Evolutionary conservation across 2,888 invertebrate genomes (phyloP).

Genomic region (Suillia variegata): DNA sequence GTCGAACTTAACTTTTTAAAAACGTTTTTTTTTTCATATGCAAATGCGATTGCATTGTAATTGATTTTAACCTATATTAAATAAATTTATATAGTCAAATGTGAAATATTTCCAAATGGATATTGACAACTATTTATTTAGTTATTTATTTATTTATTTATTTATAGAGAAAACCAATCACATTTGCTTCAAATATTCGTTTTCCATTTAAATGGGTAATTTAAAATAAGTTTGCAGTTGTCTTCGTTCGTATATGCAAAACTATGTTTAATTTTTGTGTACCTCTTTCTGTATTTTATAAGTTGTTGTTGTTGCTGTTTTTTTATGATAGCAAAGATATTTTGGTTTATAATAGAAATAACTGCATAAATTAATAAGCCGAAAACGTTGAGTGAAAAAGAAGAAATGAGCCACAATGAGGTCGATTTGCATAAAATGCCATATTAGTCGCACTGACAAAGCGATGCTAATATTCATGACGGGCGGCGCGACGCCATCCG

Average conservation of each 20-base stretch:
- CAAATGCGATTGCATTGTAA: no score
- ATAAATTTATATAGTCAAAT: no score
- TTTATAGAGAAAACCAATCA: no score
- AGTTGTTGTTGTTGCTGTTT: no score
- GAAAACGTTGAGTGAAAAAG: neutral
- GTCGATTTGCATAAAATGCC: neutral
- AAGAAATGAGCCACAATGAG: neutral
- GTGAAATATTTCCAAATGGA: no score
- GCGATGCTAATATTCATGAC: neutral
- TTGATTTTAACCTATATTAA: no score
- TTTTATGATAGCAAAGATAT: neutral
- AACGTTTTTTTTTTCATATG: no score
- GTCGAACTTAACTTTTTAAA: no score
- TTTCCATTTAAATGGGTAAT: neutral
- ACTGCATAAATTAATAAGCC: conserved; percentile 9
- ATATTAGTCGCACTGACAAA: neutral
- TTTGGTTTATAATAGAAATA: conserved; percentile 2
- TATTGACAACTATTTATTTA: no score
- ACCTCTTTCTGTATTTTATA: neutral
- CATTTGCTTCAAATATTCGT: neutral
- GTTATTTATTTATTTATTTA: no score
- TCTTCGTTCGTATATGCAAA: no score
- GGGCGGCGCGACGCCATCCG: conserved; percentile 10
- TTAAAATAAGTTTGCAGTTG: neutral
- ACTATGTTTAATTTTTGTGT: neutral